These are phyloP conservation scores for Cheilosia variabilis DNA, from an alignment of 2,888 invertebrate genomes.

Conservation along the genomic window DNA sequence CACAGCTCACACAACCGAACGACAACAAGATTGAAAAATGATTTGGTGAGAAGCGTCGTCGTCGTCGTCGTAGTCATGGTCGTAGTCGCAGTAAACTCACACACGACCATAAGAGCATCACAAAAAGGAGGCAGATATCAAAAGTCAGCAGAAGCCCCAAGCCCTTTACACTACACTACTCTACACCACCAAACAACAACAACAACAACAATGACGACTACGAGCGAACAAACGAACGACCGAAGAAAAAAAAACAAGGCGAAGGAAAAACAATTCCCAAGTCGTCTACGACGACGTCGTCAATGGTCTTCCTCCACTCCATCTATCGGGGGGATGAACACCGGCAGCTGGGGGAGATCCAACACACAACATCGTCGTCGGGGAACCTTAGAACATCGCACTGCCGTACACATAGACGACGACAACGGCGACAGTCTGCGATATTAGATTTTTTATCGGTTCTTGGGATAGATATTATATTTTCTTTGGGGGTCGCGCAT, in stretches of 20 bases:
- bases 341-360: slow-evolving; percentile 30
- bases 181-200: neutral
- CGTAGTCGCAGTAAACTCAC: slow-evolving; percentile 59
- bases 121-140: slow-evolving; percentile 44
- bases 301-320: slow-evolving; percentile 60
- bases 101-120: slow-evolving; percentile 68
- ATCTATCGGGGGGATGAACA: slow-evolving; percentile 51
- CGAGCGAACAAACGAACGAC: slow-evolving; percentile 3
- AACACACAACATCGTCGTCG: slow-evolving; percentile 48
- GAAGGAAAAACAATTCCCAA: slow-evolving; percentile 70
- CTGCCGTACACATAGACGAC: slow-evolving; percentile 42
- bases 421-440: slow-evolving; percentile 65
- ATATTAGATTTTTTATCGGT: slow-evolving; percentile 62
- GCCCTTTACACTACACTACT: slow-evolving; percentile 37
- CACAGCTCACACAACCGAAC: slow-evolving; percentile 52
- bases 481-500: slow-evolving; percentile 64
- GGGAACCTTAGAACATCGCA: slow-evolving; percentile 61
- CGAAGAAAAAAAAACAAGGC: slow-evolving; percentile 60
- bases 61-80: slow-evolving; percentile 33
- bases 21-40: slow-evolving; percentile 74
- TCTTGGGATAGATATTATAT: slow-evolving; percentile 64
- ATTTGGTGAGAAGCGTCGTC: slow-evolving; percentile 66
- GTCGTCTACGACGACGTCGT: slow-evolving; percentile 68
- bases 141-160: slow-evolving; percentile 68
- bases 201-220: no score